phyloP scores from a whole-genome alignment of 2,888 invertebrate species.

The Rhaphigaster nebulosa region DNA sequence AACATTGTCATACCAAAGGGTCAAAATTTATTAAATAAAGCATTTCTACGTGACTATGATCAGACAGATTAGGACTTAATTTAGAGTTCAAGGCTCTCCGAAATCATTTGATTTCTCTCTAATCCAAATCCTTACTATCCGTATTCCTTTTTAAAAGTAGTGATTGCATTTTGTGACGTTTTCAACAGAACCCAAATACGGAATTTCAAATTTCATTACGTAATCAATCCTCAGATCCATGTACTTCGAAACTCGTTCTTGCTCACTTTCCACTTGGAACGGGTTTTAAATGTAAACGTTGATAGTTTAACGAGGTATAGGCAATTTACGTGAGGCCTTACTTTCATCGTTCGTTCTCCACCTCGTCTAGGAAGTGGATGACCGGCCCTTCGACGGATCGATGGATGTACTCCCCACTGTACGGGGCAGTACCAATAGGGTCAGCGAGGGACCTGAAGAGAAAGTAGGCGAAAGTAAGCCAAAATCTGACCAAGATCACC shows the following conservation, averaged over 20 bases:
- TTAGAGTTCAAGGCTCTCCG: too few species aligned
- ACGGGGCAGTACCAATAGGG: background rate
- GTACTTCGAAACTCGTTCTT: background rate
- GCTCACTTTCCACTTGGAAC: background rate
- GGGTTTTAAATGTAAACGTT: background rate
- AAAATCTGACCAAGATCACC: slow-evolving; percentile 57
- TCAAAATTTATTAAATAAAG: too few species aligned
- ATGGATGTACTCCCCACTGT: background rate
- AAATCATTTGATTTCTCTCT: too few species aligned
- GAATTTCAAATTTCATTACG: background rate
- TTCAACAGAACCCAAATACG: background rate
- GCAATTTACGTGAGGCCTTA: background rate
- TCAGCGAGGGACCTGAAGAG: slow-evolving; percentile 18
- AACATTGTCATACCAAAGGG: too few species aligned
- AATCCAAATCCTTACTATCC: too few species aligned
- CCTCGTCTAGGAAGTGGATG: background rate
- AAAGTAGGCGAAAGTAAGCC: slow-evolving; percentile 58
- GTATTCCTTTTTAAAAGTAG: too few species aligned
- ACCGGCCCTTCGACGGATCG: background rate
- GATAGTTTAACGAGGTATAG: background rate
- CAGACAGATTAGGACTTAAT: too few species aligned
- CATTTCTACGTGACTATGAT: too few species aligned
- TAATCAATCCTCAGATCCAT: background rate
- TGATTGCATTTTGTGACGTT: background rate
- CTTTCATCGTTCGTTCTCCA: background rate